Conservation (phyloP, 2,797 vertebrate genomes). For the Hippoglossus hippoglossus region DNA sequence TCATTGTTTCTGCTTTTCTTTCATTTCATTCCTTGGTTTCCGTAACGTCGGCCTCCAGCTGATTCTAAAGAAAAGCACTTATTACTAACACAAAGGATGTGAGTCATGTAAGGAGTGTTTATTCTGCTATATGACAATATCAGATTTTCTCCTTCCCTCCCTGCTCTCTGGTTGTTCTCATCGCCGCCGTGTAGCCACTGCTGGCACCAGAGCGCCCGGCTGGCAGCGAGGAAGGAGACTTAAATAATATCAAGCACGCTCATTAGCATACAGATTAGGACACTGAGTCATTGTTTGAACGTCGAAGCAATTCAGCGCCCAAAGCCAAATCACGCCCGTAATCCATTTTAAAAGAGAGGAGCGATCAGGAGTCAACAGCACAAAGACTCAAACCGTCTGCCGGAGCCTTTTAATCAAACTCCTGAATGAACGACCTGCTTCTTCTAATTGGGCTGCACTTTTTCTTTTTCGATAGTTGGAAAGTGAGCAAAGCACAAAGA, state of each 20-base stretch:
- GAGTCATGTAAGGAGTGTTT: constrained; percentile 1
- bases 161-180: constrained; percentile 7
- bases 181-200: constrained; percentile 5
- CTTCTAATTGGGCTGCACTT: constrained; percentile 19
- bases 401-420: constrained; percentile 38
- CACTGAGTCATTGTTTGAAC: constrained; percentile 53
- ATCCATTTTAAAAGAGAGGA: constrained; percentile 45
- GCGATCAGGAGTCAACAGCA: constrained; percentile 46
- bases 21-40: constrained; percentile 32
- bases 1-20: constrained; percentile 24
- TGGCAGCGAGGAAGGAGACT: constrained; percentile 25
- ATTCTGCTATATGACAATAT: constrained; percentile 19
- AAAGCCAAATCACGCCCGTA: constrained; percentile 42
- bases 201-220: constrained; percentile 36
- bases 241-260: constrained; percentile 54
- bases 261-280: constrained; percentile 64
- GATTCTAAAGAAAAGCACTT: constrained; percentile 21
- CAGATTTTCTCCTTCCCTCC: constrained; percentile 11
- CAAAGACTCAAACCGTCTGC: constrained; percentile 33
- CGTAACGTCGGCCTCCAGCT: constrained; percentile 17
- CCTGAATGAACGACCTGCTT: constrained; percentile 21
- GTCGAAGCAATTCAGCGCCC: constrained; percentile 34
- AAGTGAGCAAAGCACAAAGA: constrained; percentile 17
- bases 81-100: constrained; percentile 41
- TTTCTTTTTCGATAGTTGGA: constrained; percentile 11